Conservation (phyloP, 2,797 vertebrate genomes). For the Sebastes taczanowskii region DNA sequence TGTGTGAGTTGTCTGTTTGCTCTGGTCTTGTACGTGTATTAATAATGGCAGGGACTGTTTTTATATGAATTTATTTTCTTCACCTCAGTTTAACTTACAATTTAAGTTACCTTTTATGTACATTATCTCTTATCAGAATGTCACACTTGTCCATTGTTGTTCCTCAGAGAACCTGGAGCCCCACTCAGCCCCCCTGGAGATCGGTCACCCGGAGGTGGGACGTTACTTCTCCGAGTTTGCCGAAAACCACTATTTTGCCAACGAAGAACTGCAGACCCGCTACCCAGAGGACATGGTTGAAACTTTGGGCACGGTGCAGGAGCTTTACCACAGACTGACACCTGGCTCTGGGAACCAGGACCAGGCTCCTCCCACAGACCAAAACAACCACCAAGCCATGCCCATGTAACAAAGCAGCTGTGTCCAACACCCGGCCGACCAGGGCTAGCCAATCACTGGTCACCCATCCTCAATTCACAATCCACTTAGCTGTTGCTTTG, state of each 20-base stretch:
- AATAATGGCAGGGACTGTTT: neutral
- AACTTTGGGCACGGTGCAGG: slow-evolving; percentile 83
- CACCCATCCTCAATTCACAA: slow-evolving; percentile 30
- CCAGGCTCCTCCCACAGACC: slow-evolving; percentile 54
- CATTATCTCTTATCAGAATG: neutral
- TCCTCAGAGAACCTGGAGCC: slow-evolving; percentile 93
- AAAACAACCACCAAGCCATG: slow-evolving; percentile 57
- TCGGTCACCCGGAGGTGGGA: slow-evolving; percentile 93
- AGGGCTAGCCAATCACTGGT: neutral
- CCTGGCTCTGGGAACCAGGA: slow-evolving; percentile 49
- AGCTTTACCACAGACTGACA: slow-evolving; percentile 84
- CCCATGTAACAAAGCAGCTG: slow-evolving; percentile 57
- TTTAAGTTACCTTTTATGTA: neutral
- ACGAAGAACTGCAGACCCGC: slow-evolving; percentile 89
- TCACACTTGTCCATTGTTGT: neutral
- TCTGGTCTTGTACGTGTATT: neutral
- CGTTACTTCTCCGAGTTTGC: slow-evolving; percentile 95
- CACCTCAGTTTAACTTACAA: neutral
- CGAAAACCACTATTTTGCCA: slow-evolving; percentile 88
- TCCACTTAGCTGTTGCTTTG: slow-evolving; percentile 37
- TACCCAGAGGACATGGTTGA: slow-evolving; percentile 91
- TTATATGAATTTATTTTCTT: neutral
- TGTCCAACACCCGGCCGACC: neutral
- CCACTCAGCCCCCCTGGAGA: slow-evolving; percentile 90
- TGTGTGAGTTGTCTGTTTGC: neutral